phyloP scores from a whole-genome alignment of 1,140 invertebrate genomes.

The Nomia melanderi region DNA sequence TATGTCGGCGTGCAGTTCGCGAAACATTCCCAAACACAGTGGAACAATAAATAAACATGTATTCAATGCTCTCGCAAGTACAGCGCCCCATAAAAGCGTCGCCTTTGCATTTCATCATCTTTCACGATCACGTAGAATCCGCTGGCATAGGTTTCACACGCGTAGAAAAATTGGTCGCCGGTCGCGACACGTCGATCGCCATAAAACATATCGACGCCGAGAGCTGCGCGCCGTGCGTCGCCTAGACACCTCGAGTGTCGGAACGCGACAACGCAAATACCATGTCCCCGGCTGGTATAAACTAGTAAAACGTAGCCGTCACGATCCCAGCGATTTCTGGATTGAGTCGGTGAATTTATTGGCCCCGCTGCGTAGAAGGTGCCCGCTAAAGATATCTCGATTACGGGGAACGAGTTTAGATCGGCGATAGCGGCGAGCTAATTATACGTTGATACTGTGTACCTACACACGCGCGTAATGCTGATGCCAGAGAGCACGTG shows the following conservation, averaged over 20 bases:
- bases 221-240: background rate
- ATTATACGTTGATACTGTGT: constrained; percentile 57
- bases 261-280: constrained; percentile 10
- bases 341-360: background rate
- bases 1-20: too few relatives aligned
- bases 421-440: constrained; percentile 46
- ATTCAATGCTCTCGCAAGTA: too few relatives aligned
- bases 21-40: too few relatives aligned
- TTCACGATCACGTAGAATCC: background rate
- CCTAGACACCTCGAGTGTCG: constrained; percentile 5
- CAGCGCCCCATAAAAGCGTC: too few relatives aligned
- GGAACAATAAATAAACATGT: too few relatives aligned
- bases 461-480: constrained; percentile 1
- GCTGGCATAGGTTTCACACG: background rate
- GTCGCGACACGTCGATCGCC: background rate
- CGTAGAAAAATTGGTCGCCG: background rate
- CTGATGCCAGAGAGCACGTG: constrained; percentile 40
- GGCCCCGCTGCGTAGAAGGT: background rate
- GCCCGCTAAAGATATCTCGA: constrained; percentile 42
- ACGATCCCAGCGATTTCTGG: constrained; percentile 6
- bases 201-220: constrained; percentile 33
- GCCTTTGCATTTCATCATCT: background rate
- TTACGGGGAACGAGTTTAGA: constrained; percentile 43
- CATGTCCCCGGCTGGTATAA: background rate
- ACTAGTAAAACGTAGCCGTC: background rate